phyloP scores from a whole-genome alignment of 2,113 vertebrate genomes.

The Ageneiosus marmoratus region DNA sequence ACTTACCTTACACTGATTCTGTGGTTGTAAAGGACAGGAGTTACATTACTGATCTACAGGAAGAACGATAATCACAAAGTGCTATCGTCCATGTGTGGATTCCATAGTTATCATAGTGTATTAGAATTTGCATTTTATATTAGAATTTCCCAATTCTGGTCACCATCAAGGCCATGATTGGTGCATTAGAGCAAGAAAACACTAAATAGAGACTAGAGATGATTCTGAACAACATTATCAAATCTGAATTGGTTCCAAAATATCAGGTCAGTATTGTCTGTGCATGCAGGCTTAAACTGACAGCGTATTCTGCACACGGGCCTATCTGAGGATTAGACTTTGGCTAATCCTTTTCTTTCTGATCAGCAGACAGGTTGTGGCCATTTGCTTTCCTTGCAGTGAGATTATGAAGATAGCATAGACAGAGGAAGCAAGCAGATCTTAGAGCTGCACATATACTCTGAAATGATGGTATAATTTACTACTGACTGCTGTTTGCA shows the following conservation, averaged over 20 bases:
- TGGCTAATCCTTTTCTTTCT: background rate
- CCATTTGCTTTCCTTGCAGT: background rate
- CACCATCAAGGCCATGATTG: background rate
- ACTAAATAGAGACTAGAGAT: background rate
- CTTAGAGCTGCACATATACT: background rate
- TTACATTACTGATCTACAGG: too few relatives aligned
- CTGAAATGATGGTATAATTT: background rate
- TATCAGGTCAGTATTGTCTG: background rate
- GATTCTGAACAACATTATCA: background rate
- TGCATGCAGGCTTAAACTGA: background rate
- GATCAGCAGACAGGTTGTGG: background rate
- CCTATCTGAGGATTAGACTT: background rate
- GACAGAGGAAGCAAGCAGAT: background rate
- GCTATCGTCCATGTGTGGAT: background rate
- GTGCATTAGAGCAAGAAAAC: background rate
- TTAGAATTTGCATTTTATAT: background rate
- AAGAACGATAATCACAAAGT: too few relatives aligned
- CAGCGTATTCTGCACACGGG: background rate
- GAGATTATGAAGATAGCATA: background rate
- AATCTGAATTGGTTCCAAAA: background rate
- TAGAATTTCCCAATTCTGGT: background rate
- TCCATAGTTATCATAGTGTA: too few relatives aligned
- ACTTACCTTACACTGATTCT: too few relatives aligned
- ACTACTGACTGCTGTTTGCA: background rate
- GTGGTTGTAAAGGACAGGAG: too few relatives aligned